Base-by-base conservation (phyloP, 2,797 vertebrate genomes). In the Micropoecilia bifurca region DNA sequence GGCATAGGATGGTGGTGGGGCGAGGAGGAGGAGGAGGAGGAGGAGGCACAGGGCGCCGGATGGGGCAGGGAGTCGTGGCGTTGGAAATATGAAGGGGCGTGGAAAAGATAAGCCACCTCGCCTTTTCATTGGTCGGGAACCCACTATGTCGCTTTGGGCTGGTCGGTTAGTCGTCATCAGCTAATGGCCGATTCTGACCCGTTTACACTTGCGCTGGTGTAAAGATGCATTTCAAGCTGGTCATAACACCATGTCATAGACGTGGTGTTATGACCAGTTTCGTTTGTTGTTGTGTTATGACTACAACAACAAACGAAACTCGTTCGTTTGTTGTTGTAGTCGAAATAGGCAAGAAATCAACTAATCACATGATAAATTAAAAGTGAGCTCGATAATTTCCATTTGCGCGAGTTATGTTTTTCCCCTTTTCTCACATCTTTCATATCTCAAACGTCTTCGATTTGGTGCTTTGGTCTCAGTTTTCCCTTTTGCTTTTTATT, bases 61-160 rank as follows among this genome's bases (percentile, higher is more conserved):
- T 53, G 25, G 22, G 66, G 72, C 75, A 48, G 80, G 79, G 77
- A 74, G 77, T 74, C 36, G 22, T 43, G 59, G 71, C 46, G 71
- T 46, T 73, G 43, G 39, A 77, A 47, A 68, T 30, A 16, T 12
- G 22, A 36, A 47, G 47, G 39, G 74, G 22, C 6, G 7, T 36
- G 6, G 0, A 20, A 8, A 48, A 47, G 47, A 73, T 25, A 28
- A 69, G 71, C 41, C n/a, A 45, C 9, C 76, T 73, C 1, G 7
- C 28, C 72, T 33, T 13, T 80, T 85, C 66, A 80, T 74, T 85
- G 83, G 85, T 87, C 84, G 79, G 73, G 88, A 86, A 86, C 88
- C 87, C 85, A 86, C 81, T 89, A 69, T 85, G 73, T 83, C 48
- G 6, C 74, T 73, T 25, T 20, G 53, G 22, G 73, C 73, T 20